These are phyloP conservation scores for Haemorhous mexicanus DNA, from an alignment of 2,113 vertebrate genomes.

Conservation along the genomic window DNA sequence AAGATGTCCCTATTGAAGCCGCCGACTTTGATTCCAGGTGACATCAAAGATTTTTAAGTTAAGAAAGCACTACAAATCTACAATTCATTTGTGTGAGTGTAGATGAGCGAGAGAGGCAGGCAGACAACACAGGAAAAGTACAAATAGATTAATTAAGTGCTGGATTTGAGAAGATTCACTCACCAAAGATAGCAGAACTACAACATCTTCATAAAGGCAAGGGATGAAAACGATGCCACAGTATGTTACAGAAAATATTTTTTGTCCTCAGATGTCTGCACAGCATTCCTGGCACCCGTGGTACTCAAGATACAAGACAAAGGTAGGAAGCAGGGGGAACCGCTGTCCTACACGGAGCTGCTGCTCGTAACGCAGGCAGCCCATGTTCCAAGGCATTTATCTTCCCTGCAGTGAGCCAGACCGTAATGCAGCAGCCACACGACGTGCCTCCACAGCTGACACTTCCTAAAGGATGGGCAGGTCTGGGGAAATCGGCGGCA, in stretches of 20 bases:
- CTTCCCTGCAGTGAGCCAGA: slow-evolving; percentile 10
- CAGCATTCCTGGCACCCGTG: not conserved
- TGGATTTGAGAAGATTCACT: slow-evolving; percentile 41
- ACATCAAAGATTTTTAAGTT: slow-evolving; percentile 52
- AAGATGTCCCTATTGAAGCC: slow-evolving; percentile 44
- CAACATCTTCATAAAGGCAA: slow-evolving; percentile 37
- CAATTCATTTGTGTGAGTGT: not conserved
- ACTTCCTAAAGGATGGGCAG: slow-evolving; percentile 34
- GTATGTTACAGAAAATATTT: slow-evolving; percentile 37
- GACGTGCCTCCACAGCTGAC: not conserved
- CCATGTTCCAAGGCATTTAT: not conserved
- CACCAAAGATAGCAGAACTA: slow-evolving; percentile 37
- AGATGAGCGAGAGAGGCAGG: not conserved
- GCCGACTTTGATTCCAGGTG: slow-evolving; percentile 46
- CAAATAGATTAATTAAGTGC: slow-evolving; percentile 67
- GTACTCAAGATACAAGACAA: slow-evolving; percentile 33
- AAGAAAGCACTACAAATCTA: slow-evolving; percentile 40
- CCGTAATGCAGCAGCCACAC: slow-evolving; percentile 24
- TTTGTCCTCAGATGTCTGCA: slow-evolving; percentile 40
- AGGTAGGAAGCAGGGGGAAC: not conserved
- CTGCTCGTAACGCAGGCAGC: not conserved
- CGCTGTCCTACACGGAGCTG: not conserved
- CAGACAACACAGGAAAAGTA: slow-evolving; percentile 53
- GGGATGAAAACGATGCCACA: slow-evolving; percentile 53
- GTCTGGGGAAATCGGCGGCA: not conserved